Base-by-base conservation (phyloP, 37 sponge, comb jelly and placozoan species). In the Ephydatia muelleri region DNA sequence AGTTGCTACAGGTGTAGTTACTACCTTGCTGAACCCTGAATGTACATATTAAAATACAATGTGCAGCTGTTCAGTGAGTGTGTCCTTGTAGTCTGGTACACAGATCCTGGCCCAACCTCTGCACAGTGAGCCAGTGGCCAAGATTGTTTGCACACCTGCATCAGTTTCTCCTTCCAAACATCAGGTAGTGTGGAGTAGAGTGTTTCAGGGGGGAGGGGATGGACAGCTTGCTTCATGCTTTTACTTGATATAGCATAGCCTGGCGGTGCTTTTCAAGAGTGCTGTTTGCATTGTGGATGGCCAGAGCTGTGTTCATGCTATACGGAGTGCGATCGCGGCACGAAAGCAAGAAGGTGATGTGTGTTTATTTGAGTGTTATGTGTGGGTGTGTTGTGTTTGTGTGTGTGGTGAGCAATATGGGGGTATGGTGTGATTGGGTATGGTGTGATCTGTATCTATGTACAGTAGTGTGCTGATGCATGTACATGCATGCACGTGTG, bases 231-330 rank as follows among this genome's bases (percentile, higher is more conserved):
- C n/a, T 43, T 34, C 27, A 25, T 69, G 37, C 13, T 68, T 72
- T 35, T 70, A 67, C 12, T 85, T 22, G 48, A 36, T 77, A 11
- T 67, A 89, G 89, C 65, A 38, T 9, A 84, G 36, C 64, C 19
- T 93, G 70, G 81, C 82, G 29, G 91, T 90, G 11, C 33, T 90
- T 49, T 90, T 75, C 35, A 25, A 73, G 32, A 74, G 78, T 70
- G 67, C 79, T 2, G 80, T 93, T 40, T 89, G 90, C 77, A 80
- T 90, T 43, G 72, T 93, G 70, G 90, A 89, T 67, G 94, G 94
- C 26, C 43, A 79, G 68, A 87, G 88, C 73, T 25, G 31, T 9
- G 23, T 31, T 37, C 4, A 33, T 30, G 35, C 36, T 30, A 74
- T 74, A 34, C 75, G 35, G 31, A 74, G 25, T 16, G 8, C 35